These are phyloP conservation scores for Episyrphus balteatus DNA, from an alignment of 1,140 invertebrate genomes.

Conservation along the genomic window DNA sequence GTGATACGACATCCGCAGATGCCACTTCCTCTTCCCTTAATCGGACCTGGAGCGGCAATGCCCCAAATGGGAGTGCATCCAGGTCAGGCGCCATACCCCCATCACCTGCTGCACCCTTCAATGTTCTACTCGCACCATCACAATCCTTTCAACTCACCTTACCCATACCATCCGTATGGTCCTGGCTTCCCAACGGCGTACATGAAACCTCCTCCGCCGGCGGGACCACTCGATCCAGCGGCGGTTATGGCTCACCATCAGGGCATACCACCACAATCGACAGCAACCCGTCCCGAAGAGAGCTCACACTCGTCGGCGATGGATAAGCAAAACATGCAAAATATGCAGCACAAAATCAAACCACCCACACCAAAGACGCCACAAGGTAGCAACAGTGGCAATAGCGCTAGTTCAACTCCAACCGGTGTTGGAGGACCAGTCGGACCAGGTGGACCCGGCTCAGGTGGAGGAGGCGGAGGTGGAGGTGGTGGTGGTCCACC, in stretches of 20 bases:
- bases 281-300: slow-evolving; percentile 20
- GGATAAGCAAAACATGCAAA: slow-evolving; percentile 17
- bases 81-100: slow-evolving; percentile 34
- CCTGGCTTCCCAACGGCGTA: slow-evolving; percentile 32
- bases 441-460: slow-evolving; percentile 12
- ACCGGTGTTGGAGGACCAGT: slow-evolving; percentile 14
- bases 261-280: slow-evolving; percentile 22
- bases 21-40: slow-evolving; percentile 31
- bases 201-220: slow-evolving; percentile 31
- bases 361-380: slow-evolving; percentile 37
- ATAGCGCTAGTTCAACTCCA: slow-evolving; percentile 1
- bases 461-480: slow-evolving; percentile 13
- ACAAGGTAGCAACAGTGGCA: slow-evolving; percentile 13
- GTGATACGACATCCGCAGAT: slow-evolving; percentile 36
- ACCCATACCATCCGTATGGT: slow-evolving; percentile 33
- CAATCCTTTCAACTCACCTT: slow-evolving; percentile 34
- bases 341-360: slow-evolving; percentile 24
- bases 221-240: slow-evolving; percentile 26
- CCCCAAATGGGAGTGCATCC: slow-evolving; percentile 34
- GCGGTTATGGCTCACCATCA: slow-evolving; percentile 31
- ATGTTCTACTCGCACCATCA: slow-evolving; percentile 35
- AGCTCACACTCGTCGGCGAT: slow-evolving; percentile 12
- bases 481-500: slow-evolving; percentile 20
- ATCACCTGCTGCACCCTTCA: slow-evolving; percentile 34
- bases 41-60: slow-evolving; percentile 29